Conservation (phyloP, 2,888 invertebrate genomes). For the Mongoloraphidia duomilia region DNA sequence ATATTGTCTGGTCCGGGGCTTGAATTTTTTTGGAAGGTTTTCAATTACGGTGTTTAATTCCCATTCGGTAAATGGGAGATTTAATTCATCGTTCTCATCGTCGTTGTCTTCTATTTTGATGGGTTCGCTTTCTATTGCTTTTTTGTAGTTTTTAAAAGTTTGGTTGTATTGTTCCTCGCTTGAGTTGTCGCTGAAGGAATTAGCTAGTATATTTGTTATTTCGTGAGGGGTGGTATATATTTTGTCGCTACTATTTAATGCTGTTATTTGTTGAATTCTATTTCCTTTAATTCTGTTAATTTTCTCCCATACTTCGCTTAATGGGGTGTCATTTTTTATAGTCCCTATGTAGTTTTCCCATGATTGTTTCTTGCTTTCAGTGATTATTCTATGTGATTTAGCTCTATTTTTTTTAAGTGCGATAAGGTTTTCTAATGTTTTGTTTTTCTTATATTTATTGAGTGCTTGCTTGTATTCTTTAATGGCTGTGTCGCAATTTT, state of each 20-base stretch:
- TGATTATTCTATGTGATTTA: not conserved
- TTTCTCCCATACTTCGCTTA: slow-evolving; percentile 1
- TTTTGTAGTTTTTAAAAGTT: not conserved
- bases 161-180: not conserved
- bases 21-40: not conserved
- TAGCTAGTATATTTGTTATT: not conserved
- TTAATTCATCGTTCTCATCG: not conserved
- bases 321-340: not conserved
- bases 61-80: not conserved
- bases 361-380: not conserved
- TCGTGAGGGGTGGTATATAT: not conserved
- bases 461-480: not conserved
- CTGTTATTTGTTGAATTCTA: not conserved
- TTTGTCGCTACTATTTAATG: not conserved
- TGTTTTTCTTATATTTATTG: not conserved
- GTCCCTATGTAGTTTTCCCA: not conserved
- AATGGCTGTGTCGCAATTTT: not conserved
- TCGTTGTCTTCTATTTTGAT: not conserved
- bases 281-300: slow-evolving; percentile 1
- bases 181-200: not conserved
- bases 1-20: slow-evolving; percentile 4
- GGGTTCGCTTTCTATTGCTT: not conserved
- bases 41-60: not conserved
- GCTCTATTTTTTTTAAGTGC: slow-evolving; percentile 1
- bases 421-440: not conserved